These are phyloP conservation scores for Rhombomys opimus DNA, from an alignment of 2,113 vertebrate genomes.

Conservation along the genomic window DNA sequence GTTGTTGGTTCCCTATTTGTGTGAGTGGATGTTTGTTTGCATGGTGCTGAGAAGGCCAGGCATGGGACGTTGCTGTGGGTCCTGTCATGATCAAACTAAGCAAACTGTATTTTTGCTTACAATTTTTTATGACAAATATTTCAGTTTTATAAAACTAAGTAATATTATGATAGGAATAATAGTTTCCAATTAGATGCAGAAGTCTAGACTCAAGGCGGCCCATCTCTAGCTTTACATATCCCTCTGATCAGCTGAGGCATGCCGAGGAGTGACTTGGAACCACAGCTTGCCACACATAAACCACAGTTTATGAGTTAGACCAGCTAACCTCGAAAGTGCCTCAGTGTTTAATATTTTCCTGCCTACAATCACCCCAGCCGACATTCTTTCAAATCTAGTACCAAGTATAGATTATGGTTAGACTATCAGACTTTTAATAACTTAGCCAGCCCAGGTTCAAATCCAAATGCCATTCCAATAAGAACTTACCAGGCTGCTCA, in stretches of 20 bases:
- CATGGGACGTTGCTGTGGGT: neutral
- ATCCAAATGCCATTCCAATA: neutral
- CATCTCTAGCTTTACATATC: neutral
- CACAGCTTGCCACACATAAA: neutral
- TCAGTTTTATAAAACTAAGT: slow-evolving; percentile 13
- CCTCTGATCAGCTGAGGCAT: neutral
- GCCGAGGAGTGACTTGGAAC: neutral
- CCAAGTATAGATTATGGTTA: neutral
- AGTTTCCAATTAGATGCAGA: slow-evolving; percentile 25
- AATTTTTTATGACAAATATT: neutral
- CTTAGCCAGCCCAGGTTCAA: neutral
- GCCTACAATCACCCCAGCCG: neutral
- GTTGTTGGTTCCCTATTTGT: neutral
- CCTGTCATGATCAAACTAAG: neutral
- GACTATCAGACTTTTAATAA: neutral
- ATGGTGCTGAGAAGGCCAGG: slow-evolving; percentile 5
- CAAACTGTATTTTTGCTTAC: neutral
- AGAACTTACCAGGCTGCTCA: neutral
- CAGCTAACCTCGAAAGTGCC: neutral
- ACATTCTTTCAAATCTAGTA: neutral
- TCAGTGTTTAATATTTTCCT: neutral
- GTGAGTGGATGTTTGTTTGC: neutral
- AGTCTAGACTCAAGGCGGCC: neutral
- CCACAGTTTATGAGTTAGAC: neutral
- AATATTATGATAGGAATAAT: neutral